Conservation (phyloP, 2,888 invertebrate species). For the Melinaea menophilus region DNA sequence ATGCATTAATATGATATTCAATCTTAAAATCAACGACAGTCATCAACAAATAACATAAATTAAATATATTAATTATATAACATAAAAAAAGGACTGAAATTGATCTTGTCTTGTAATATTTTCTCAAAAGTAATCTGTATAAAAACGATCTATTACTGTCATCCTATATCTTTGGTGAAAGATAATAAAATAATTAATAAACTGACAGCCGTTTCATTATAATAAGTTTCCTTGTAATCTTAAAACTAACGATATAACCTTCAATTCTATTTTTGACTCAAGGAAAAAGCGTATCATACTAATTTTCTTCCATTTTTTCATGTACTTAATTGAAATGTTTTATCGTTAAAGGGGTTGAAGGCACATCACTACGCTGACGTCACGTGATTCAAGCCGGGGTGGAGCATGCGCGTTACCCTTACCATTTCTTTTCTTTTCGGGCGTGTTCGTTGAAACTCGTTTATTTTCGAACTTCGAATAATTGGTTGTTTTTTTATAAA, state of each 20-base stretch:
- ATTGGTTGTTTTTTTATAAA: constrained; percentile 14
- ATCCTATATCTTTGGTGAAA: neutral
- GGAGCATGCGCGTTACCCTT: constrained; percentile 59
- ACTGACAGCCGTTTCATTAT: too few species aligned
- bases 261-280: too few species aligned
- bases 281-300: too few species aligned
- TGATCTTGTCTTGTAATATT: neutral
- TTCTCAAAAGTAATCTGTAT: too few species aligned
- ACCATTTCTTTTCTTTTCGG: constrained; percentile 54
- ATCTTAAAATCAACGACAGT: neutral
- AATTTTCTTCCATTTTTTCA: too few species aligned
- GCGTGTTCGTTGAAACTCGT: constrained; percentile 40
- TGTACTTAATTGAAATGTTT: neutral
- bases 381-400: constrained; percentile 46
- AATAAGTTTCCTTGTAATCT: too few species aligned
- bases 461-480: constrained; percentile 38
- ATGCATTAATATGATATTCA: constrained; percentile 1
- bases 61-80: neutral
- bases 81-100: neutral
- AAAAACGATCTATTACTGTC: constrained; percentile 3
- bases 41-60: neutral
- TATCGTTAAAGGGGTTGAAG: constrained; percentile 30
- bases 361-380: constrained; percentile 57
- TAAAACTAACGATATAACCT: too few species aligned
- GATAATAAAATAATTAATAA: too few species aligned